phyloP scores from a whole-genome alignment of 2,888 invertebrate genomes.

The Zhuqinia jingwanae region DNA sequence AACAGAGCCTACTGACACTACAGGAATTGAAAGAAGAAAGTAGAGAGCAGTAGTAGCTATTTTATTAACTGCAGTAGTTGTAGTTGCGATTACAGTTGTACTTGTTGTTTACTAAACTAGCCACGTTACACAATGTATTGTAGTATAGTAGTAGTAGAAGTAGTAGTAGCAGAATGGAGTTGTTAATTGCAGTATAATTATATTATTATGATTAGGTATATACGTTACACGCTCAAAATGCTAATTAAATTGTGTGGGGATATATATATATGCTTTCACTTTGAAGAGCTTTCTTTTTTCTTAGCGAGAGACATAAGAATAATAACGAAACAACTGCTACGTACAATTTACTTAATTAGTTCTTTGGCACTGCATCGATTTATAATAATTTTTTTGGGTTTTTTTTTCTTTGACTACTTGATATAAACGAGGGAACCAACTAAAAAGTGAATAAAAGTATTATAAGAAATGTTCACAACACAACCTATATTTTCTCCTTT shows the following conservation, averaged over 20 bases:
- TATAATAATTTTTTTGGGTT: background rate
- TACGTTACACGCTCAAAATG: constrained; percentile 46
- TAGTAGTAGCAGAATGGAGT: constrained; percentile 46
- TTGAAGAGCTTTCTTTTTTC: constrained; percentile 12
- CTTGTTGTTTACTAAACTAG: too few relatives aligned
- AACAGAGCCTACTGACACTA: constrained; percentile 44
- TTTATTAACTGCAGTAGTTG: constrained; percentile 34
- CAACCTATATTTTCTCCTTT: background rate
- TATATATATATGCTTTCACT: constrained; percentile 18
- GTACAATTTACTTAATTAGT: constrained; percentile 13
- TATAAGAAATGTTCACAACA: constrained; percentile 9
- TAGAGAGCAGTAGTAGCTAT: constrained; percentile 11
- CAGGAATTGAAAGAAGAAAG: constrained; percentile 36
- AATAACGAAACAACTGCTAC: constrained; percentile 44
- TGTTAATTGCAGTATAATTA: constrained; percentile 55
- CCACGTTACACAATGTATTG: background rate
- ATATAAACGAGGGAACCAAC: constrained; percentile 15
- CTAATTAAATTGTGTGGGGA: constrained; percentile 26
- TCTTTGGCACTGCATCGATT: constrained; percentile 33
- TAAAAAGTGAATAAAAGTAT: background rate
- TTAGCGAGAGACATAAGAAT: background rate
- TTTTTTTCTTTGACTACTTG: constrained; percentile 24
- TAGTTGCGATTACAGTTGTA: constrained; percentile 22
- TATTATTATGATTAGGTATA: constrained; percentile 36
- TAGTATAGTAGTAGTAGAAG: too few relatives aligned